Base-by-base conservation (phyloP, 2,888 invertebrate species). In the Mycalesis mineus region DNA sequence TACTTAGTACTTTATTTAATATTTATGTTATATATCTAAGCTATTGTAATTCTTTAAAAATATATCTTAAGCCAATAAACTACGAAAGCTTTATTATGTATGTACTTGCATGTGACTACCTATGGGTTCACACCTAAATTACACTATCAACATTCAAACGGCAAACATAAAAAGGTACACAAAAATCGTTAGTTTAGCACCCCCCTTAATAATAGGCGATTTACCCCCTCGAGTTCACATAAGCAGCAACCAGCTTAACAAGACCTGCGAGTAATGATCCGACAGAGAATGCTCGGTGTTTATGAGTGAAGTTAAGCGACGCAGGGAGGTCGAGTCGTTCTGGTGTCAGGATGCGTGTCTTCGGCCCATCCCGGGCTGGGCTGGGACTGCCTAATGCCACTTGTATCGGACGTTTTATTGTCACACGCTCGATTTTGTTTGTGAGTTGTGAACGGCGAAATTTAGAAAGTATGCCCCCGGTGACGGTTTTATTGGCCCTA, bases 161-260 rank as follows among this genome's bases (percentile, higher is more conserved):
- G 75, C 80, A 78, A 80, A 79, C 81, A 84, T 84, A 88, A 87
- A 86, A 86, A 84, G 77, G 78, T 80, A 81, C 78, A 84, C 84
- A 84, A 82, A 80, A 82, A 77, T 78, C 82, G 82, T 88, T 86
- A 84, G 78, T 83, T 83, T 83, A 79, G 81, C 86, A 86, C 87
- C 88, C 85, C 84, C 82, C 75, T 78, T 84, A 86, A 86, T 88
- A 85, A 84, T 84, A 82, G 84, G 82, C 82, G 84, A 86, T 84
- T 83, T 79, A 64, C 77, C 81, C 82, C 79, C 72, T 80, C 68
- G 64, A 71, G 60, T 76, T 74, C 76, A 74, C 75, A 72, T 72
- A 51, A 74, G 69, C 73, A 61, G 60, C 55, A 54, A 64, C 87
- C 82, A 82, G 63, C 64, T 7, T 72, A 68, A 15, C 31, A 56